phyloP scores from a whole-genome alignment of 2,888 invertebrate species.

The Leistus spinibarbis region DNA sequence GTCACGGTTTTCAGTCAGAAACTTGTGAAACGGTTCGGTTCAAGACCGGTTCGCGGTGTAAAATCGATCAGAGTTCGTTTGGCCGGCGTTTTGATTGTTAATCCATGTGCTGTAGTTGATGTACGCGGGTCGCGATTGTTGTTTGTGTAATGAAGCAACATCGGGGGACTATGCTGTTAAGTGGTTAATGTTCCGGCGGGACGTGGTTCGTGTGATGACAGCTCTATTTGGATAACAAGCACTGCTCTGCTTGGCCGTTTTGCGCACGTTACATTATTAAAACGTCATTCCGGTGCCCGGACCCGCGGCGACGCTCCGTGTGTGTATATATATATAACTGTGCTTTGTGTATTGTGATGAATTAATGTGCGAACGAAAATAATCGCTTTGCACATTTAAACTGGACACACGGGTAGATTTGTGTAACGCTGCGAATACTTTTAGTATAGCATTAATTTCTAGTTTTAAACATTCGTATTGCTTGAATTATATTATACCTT shows the following conservation, averaged over 20 bases:
- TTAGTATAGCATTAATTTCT: too few relatives aligned
- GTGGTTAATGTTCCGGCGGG: slow-evolving; percentile 8
- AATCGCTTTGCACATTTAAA: neutral
- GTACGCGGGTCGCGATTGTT: neutral
- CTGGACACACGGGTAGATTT: neutral
- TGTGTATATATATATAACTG: neutral
- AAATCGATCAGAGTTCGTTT: neutral
- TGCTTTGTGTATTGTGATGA: neutral
- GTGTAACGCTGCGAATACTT: too few relatives aligned
- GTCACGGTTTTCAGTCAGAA: slow-evolving; percentile 3
- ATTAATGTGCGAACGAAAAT: neutral
- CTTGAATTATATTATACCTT: too few relatives aligned
- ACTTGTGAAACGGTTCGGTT: neutral
- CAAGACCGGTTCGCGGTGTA: neutral
- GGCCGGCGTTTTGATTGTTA: neutral
- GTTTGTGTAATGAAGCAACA: neutral
- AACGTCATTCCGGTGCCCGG: neutral
- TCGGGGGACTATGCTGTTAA: neutral
- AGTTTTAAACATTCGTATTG: too few relatives aligned
- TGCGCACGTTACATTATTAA: slow-evolving; percentile 3
- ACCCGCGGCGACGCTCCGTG: neutral
- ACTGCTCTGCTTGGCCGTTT: neutral
- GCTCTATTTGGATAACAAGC: slow-evolving; percentile 10
- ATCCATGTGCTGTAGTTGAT: slow-evolving; percentile 7
- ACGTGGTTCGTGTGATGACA: slow-evolving; percentile 1